Evolutionary conservation across 2,888 invertebrate genomes (phyloP), one percentile per base, ranked within the genome.

Genomic region (Kryphioiulus occultus): DNA sequence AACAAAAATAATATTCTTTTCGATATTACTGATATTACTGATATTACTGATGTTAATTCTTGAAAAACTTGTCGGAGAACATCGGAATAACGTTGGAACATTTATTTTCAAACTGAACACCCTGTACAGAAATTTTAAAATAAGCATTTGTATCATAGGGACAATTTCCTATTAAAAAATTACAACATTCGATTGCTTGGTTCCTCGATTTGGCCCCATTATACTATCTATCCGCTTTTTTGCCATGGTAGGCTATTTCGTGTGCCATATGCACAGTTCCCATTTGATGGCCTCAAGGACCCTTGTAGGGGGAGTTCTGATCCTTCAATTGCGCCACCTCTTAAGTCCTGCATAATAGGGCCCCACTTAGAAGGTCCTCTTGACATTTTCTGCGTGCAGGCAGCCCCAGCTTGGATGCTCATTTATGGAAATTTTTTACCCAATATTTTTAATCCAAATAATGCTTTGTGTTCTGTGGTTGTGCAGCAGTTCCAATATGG

Each of bases 351-450:
- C 68, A 68, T 68, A 68, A 68, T 68, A 26, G 68, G 68, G 68
- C 10, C 68, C 68, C 68, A 68, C 68, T 68, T 68, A 68, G 68
- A 12, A 68, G n/a, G 68, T 68, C 68, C 68, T 53, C 53, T 68
- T 68, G 68, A 68, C 68, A 68, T 68, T 12, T 68, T 26, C 68
- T 68, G 68, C 26, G 26, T 10, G 68, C 68, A 26, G 68, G 0
- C 68, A 3, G 26, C 26, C 12, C 12, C 26, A n/a, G 68, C 68
- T 68, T 68, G n/a, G 68, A 68, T 68, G 68, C 26, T 68, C 68
- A 68, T 26, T 68, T 22, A 10, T 68, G 26, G 68, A 68, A 10
- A 26, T 68, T 68, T 68, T 68, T 26, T 26, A 22, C 12, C 68
- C 68, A 68, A n/a, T 53, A 68, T 26, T 68, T 68, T 26, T 68